Base-by-base conservation (phyloP, 2,888 invertebrate genomes). In the Hyposoter dolosus region DNA sequence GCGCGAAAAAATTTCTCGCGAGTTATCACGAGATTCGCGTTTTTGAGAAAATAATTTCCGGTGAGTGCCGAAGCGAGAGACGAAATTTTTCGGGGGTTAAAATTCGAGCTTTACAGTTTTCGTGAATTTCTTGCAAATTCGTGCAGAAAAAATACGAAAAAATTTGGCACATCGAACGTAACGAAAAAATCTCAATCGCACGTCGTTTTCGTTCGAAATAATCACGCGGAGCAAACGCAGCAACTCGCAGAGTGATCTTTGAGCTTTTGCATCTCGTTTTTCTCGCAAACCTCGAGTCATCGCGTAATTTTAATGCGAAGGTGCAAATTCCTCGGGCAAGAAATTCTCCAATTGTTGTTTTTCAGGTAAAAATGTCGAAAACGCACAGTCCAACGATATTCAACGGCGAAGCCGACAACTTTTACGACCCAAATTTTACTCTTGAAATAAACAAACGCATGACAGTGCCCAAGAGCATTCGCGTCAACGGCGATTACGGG, bases 391-490 rank as follows among this genome's bases (percentile, higher is more conserved):
- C 96, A 15, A 95, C 95, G 28, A 95, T 95, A 88, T 96, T 96
- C 91, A 95, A 95, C 89, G 96, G 95, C 7, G 95, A 96, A 89
- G 93, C 94, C 47, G 96, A 96, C 89, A 93, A 93, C 81, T 94
- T 95, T 88, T 96, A 95, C 89, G 97, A 98, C 91, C 96, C 97
- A 45, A 96, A 96, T 91, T 97, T 96, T 92, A 96, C 97, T 85
- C 96, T 97, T 74, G 97, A 97, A 91, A 97, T 98, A 87, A 97
- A 96, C 91, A 96, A 96, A 90, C 96, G 96, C 94, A 98, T 98
- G 98, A 96, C 96, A 89, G 97, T 98, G 17, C 98, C 97, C 0
- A 96, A 97, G 91, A 96, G 96, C 90, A 97, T 97, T 86, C 96
- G 97, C 94, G 97, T 98, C 81, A 96, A 96, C 88, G 97, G 97